A percentile compares a stretch with the other conserved stretches of the same genome.
Conservation (phyloP, 2,797 vertebrate species). For the Echeneis naucrates region DNA sequence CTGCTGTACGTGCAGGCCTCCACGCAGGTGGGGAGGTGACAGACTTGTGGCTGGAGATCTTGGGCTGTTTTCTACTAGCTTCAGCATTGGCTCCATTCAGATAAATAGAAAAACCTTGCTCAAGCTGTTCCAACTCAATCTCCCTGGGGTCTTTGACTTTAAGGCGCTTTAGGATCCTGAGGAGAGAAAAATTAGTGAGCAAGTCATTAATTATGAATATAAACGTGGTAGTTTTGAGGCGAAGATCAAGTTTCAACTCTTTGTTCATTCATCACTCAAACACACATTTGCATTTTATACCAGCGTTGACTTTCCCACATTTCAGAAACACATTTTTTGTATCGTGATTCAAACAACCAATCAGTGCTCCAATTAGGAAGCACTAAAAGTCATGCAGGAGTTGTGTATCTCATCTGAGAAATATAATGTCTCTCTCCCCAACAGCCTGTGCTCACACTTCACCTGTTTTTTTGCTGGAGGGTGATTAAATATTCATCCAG, state of each 20-base stretch:
- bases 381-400: constrained; percentile 36
- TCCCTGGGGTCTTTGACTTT: constrained; percentile 87
- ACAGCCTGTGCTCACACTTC: constrained; percentile 74
- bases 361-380: constrained; percentile 47
- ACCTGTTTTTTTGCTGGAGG: constrained; percentile 98
- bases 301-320: background rate
- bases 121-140: constrained; percentile 89
- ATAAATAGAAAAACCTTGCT: constrained; percentile 95
- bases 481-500: constrained; percentile 95
- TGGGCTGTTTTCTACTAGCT: constrained; percentile 67
- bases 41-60: constrained; percentile 59
- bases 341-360: constrained; percentile 41
- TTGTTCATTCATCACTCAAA: too few species aligned
- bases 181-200: constrained; percentile 36
- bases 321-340: background rate
- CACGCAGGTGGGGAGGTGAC: constrained; percentile 53
- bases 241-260: background rate
- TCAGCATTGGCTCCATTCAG: constrained; percentile 95
- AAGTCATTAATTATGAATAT: background rate
- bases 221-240: background rate
- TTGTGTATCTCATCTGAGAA: constrained; percentile 48
- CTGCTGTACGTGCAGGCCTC: constrained; percentile 71
- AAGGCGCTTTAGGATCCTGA: constrained; percentile 88
- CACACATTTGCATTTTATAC: background rate
- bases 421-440: constrained; percentile 55